Evolutionary conservation across 2,797 vertebrate genomes (phyloP).

Genomic region (Ctenopoma multispine): DNA sequence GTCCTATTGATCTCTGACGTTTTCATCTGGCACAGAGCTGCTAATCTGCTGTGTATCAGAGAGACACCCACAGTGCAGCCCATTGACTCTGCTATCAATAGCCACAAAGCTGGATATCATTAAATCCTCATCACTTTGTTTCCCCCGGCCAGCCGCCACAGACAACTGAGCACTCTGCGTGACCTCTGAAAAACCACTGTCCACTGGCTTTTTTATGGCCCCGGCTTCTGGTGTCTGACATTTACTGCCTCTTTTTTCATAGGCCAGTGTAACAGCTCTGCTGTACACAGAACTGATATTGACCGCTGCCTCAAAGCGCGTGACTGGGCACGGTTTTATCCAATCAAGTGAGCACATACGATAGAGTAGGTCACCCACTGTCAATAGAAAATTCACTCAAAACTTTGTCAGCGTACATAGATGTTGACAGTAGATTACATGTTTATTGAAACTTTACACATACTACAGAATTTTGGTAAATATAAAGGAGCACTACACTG

Average conservation of each 20-base stretch:
- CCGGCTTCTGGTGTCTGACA: constrained; percentile 63
- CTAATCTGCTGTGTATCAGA: constrained; percentile 87
- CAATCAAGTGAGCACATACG: constrained; percentile 56
- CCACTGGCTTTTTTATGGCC: constrained; percentile 78
- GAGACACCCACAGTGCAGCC: constrained; percentile 83
- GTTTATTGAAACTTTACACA: neutral
- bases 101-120: constrained; percentile 86
- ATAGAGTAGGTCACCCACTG: constrained; percentile 41
- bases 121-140: constrained; percentile 87
- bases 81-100: constrained; percentile 88
- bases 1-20: constrained; percentile 89
- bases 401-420: constrained; percentile 54
- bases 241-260: constrained; percentile 76
- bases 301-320: constrained; percentile 61
- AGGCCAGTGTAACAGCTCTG: constrained; percentile 68
- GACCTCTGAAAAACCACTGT: constrained; percentile 83
- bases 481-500: neutral
- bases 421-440: constrained; percentile 23
- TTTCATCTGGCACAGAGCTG: constrained; percentile 86
- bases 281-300: constrained; percentile 68
- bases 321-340: constrained; percentile 59
- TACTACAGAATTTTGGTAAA: neutral
- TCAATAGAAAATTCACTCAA: constrained; percentile 47
- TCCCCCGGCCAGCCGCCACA: constrained; percentile 74
- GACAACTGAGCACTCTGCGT: constrained; percentile 75